Conservation (phyloP, 2,888 invertebrate species). For the Tetramorium bicarinatum region DNA sequence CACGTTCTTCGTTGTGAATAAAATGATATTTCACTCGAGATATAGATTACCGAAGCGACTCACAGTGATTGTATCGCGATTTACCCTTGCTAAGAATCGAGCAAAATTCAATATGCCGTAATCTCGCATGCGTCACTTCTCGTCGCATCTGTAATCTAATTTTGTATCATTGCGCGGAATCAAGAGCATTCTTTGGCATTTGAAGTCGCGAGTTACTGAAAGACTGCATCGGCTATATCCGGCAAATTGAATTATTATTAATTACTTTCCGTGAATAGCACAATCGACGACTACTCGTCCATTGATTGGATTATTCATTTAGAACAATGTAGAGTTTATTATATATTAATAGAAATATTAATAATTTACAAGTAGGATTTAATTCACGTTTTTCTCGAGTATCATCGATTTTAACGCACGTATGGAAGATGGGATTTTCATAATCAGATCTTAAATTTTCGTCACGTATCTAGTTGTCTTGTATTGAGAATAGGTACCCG, state of each 20-base stretch:
- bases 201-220: conserved; percentile 27
- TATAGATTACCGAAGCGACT: not conserved
- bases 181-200: conserved; percentile 41
- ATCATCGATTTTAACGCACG: not conserved
- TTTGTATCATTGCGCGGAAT: conserved; percentile 46
- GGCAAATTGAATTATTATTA: conserved; percentile 26
- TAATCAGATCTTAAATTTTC: not conserved
- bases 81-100: conserved; percentile 38
- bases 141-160: conserved; percentile 40
- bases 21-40: conserved; percentile 19
- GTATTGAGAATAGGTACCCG: not conserved
- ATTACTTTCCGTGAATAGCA: conserved; percentile 29
- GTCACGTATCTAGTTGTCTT: not conserved
- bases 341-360: not conserved
- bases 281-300: conserved; percentile 7
- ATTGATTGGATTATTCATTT: conserved; percentile 31
- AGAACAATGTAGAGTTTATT: conserved; percentile 8
- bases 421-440: not conserved
- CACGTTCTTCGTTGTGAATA: conserved; percentile 9
- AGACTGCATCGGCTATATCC: not conserved
- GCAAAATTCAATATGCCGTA: conserved; percentile 35
- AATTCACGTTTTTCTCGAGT: not conserved
- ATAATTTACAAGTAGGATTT: not conserved
- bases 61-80: conserved; percentile 30
- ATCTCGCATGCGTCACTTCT: conserved; percentile 29